Base-by-base conservation (phyloP, 92 coral and sea anemone species). In the Phymanthus crucifer region DNA sequence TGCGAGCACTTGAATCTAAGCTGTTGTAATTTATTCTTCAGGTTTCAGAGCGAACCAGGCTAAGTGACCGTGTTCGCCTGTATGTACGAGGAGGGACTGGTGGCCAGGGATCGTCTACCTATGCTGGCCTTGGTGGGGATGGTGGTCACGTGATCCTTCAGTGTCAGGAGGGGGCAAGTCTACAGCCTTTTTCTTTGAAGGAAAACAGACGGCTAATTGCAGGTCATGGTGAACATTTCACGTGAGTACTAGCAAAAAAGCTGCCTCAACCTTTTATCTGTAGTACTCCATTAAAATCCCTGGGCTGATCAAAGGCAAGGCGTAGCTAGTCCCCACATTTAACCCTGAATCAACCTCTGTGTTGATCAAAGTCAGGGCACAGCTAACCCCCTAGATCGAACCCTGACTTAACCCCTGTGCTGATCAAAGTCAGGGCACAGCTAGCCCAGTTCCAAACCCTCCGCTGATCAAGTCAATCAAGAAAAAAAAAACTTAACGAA, bases 31-130 rank as follows among this genome's bases (percentile, higher is more conserved):
- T 82, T 9, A 26, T 6, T 29, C 34, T 50, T 38, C 50, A 92
- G 97, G 78, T 85, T 81, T 83, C 92, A 48, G 88, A 78, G 34
- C 87, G 94, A 8, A 75, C 77, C 66, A 75, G 91, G 48, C 92
- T 93, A 40, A 88, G 80, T 32, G 99, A 96, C 81, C 91, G 86
- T 66, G 96, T 83, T 66, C 94, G 98, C 14, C 33, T 96, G 50
- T 96, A 96, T 52, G 94, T 87, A 70, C 90, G 95, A 47, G 99
- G 94, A 26, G 99, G 99, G 50, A 84, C 91, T 89, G 99, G 99
- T 16, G 99, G 99, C 78, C 97, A 96, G 78, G 99, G 98, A 35
- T 93, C 96, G 3, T 86, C 89, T 75, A 84, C 80, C 23, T 85
- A 83, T 80, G 99, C 94, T 40, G 99, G 98, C 31, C 83, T 94